Evolutionary conservation across 2,888 invertebrate species (phyloP).

Genomic region (Eupeodes luniger): DNA sequence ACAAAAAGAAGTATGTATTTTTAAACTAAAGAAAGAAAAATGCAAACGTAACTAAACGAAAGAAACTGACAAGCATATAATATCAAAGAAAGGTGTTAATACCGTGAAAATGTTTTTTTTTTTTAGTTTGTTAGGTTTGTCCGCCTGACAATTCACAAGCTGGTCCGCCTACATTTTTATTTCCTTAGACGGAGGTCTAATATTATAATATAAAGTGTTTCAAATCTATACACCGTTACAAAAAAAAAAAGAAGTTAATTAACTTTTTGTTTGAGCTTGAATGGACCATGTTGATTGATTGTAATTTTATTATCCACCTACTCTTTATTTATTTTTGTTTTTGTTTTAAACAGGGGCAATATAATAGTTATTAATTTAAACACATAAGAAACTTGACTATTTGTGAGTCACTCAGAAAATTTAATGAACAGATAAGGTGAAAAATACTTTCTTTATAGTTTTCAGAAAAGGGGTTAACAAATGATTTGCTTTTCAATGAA

Average conservation of each 20-base stretch:
- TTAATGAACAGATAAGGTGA: not conserved
- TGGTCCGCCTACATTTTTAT: conserved; percentile 58
- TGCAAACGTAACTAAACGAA: not conserved
- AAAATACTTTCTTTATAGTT: not conserved
- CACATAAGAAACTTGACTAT: not conserved
- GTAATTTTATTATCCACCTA: conserved; percentile 39
- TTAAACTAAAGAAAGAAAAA: no score
- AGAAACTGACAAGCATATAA: conserved; percentile 5
- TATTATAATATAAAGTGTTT: conserved; percentile 43
- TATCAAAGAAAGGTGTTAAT: conserved; percentile 67
- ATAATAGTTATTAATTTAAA: not conserved
- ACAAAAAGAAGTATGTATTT: conserved; percentile 16
- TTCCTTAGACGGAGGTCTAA: conserved; percentile 41
- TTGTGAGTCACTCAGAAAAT: not conserved
- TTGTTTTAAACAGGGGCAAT: not conserved
- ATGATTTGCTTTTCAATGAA: no score
- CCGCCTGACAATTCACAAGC: conserved; percentile 41
- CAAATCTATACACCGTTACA: conserved; percentile 46
- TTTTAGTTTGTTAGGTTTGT: conserved; percentile 47
- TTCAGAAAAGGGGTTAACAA: not conserved
- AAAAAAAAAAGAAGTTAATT: conserved; percentile 38
- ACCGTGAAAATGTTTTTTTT: conserved; percentile 60
- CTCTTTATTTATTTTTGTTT: not conserved
- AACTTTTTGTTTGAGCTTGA: conserved; percentile 16
- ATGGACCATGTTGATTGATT: conserved; percentile 42